phyloP scores from a whole-genome alignment of 2,797 vertebrate species.

The Acanthornis magna region DNA sequence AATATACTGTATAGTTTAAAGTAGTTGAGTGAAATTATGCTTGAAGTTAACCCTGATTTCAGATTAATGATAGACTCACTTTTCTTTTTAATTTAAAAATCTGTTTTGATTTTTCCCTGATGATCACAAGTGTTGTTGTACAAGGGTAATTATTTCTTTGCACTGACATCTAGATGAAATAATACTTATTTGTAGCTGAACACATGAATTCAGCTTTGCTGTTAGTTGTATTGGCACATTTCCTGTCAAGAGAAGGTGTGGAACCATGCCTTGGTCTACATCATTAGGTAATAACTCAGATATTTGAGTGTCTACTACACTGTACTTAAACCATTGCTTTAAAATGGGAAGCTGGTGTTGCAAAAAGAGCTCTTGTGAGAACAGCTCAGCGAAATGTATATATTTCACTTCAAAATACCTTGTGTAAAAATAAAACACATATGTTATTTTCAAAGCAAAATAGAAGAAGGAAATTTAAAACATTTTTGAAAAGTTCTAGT shows the following conservation, averaged over 20 bases:
- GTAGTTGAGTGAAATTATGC: background rate
- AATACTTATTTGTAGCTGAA: background rate
- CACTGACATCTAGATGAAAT: background rate
- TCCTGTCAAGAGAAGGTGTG: background rate
- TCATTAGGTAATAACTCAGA: background rate
- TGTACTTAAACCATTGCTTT: background rate
- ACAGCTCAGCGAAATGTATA: background rate
- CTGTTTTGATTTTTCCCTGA: background rate
- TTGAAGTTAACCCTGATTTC: background rate
- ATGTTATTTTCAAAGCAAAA: background rate
- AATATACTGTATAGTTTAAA: background rate
- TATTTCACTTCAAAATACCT: background rate
- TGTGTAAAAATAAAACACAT: background rate
- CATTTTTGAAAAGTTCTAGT: background rate
- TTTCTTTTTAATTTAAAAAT: background rate
- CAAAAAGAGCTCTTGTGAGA: background rate
- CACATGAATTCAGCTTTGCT: background rate
- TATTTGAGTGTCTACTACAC: background rate
- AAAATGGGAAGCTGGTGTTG: background rate
- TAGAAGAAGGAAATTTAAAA: background rate
- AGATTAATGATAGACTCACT: background rate
- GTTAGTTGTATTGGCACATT: background rate
- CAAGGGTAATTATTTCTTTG: background rate
- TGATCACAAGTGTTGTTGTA: background rate
- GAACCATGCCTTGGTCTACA: background rate